These are phyloP conservation scores for Coptodon bakossiorum DNA, from an alignment of 2,113 vertebrate genomes.

Conservation along the genomic window DNA sequence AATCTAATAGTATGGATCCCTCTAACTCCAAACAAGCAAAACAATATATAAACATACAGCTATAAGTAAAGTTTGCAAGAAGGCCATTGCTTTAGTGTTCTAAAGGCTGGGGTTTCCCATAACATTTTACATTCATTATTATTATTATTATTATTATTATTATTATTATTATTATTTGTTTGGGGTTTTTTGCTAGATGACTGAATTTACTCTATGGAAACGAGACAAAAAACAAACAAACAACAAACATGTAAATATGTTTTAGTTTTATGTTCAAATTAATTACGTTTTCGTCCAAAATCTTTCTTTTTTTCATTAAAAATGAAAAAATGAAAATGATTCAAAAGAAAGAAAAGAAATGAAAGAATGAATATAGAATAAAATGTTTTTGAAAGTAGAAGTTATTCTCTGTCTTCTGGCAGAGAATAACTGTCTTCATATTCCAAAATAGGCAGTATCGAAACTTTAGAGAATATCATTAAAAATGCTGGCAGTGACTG, in stretches of 20 bases:
- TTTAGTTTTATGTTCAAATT: not conserved
- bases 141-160: not conserved
- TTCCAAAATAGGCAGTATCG: not conserved
- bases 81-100: not conserved
- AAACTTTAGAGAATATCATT: not conserved
- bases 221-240: not conserved
- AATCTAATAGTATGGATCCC: not conserved
- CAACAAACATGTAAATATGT: not conserved
- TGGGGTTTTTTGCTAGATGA: not conserved
- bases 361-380: not conserved
- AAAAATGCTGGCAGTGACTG: not conserved
- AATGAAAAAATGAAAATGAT: not conserved
- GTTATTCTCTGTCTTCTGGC: not conserved
- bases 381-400: not conserved
- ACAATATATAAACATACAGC: not conserved
- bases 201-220: not conserved
- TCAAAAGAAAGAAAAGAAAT: not conserved
- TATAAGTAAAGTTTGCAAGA: not conserved
- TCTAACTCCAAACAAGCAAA: not conserved
- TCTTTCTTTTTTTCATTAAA: not conserved
- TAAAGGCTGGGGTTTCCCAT: not conserved
- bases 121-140: not conserved
- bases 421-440: not conserved
- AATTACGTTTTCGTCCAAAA: not conserved
- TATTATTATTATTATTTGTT: not conserved